Base-by-base conservation (phyloP, 2,888 invertebrate genomes). In the Callosobruchus maculatus region DNA sequence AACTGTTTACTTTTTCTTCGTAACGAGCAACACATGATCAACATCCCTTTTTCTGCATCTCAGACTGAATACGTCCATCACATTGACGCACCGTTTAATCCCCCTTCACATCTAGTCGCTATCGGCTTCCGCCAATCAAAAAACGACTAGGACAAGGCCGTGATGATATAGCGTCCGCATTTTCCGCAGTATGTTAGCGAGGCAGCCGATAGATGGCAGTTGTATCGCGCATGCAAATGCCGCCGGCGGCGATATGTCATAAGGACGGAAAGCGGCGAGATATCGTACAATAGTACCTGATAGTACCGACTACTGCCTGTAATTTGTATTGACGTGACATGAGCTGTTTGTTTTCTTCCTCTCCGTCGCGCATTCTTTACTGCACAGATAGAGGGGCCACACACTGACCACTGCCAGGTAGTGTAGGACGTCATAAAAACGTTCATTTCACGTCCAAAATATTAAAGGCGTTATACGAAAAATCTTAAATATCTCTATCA, bases 171-270 rank as follows among this genome's bases (percentile, higher is more conserved):
- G 49, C 18, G 49, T 13, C 49, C 13, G 49, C 49, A 49, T 18
- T 49, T 49, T 7, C 49, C 49, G 49, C 49, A 49, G 49, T 49
- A 49, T 49, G 13, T 49, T 49, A 49, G 9, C 3, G 13, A 49
- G 49, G 49, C 49, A 18, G 49, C 49, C 49, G 49, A 49, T 49
- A 49, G 49, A 49, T 49, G 49, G 49, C 49, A 49, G 49, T 49
- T 49, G 49, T 49, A 77, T 74, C 73, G 70, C 72, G 77, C 77
- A 80, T 78, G 80, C 78, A 79, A 80, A 81, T 78, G 70, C 13
- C 1, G 49, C 9, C 74, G 79, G 80, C 80, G 78, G 77, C 76
- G 71, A 78, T 79, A 71, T 74, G 76, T 78, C 78, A 77, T 78
- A 78, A 78, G 72, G n/a, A n/a, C n/a, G n/a, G n/a, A n/a, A 77